These are phyloP conservation scores for Drosophila aff. DNA, from an alignment of 1,140 invertebrate genomes.

Conservation along the genomic window DNA sequence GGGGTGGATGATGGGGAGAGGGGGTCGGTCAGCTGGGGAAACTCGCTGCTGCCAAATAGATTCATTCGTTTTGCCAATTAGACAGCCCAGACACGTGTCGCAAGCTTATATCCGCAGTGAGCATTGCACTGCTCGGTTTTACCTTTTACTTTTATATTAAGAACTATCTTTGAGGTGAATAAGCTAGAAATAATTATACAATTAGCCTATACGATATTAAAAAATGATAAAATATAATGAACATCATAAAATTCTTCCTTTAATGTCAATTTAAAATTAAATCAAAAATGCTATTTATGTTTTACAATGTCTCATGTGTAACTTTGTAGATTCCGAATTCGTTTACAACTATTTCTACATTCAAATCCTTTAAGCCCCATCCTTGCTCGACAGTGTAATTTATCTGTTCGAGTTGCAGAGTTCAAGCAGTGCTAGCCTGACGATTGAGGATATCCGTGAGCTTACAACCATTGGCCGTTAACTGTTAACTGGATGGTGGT, in stretches of 20 bases:
- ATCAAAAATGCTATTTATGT: neutral
- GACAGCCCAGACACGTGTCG: constrained; percentile 80
- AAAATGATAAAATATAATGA: neutral
- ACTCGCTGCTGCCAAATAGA: constrained; percentile 42
- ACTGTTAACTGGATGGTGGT: constrained; percentile 50
- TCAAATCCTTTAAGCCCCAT: neutral
- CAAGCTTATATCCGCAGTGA: constrained; percentile 75
- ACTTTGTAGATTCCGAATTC: neutral
- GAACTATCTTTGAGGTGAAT: neutral
- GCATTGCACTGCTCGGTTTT: neutral
- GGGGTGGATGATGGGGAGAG: neutral
- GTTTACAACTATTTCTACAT: neutral
- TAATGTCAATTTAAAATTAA: neutral
- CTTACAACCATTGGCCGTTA: constrained; percentile 77
- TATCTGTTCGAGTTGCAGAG: constrained; percentile 49
- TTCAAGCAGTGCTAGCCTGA: constrained; percentile 22
- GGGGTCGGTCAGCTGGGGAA: constrained; percentile 41
- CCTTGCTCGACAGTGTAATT: constrained; percentile 54
- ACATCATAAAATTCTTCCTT: neutral
- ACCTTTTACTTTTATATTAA: neutral
- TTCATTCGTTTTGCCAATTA: constrained; percentile 80
- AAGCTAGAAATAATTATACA: neutral
- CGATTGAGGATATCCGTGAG: constrained; percentile 79
- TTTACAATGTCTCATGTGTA: neutral
- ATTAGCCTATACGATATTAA: too few species aligned